Evolutionary conservation across 2,888 invertebrate species (phyloP).

Genomic region (Neuroscelio doddi): DNA sequence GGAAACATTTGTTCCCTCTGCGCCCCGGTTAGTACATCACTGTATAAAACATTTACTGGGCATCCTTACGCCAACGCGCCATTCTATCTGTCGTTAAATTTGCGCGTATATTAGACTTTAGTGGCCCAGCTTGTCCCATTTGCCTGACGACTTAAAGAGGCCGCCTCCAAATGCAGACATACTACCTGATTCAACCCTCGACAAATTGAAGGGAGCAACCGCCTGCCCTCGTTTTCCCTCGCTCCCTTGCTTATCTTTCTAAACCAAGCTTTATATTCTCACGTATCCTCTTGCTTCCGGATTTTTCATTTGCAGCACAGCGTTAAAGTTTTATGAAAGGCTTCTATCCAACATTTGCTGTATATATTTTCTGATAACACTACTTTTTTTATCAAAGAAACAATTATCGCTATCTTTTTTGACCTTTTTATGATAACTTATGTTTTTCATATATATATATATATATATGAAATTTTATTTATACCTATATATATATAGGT

Average conservation of each 20-base stretch:
- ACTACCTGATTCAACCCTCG: slow-evolving; percentile 26
- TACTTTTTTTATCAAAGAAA: too few relatives aligned
- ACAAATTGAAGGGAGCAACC: slow-evolving; percentile 26
- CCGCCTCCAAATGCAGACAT: slow-evolving; percentile 28
- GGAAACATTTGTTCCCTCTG: not conserved
- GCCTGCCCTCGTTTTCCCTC: slow-evolving; percentile 8
- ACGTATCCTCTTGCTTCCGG: not conserved
- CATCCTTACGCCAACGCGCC: not conserved
- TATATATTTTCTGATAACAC: too few relatives aligned
- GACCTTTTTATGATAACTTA: too few relatives aligned
- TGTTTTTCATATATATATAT: too few relatives aligned
- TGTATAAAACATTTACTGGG: too few relatives aligned
- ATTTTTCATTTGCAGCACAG: too few relatives aligned
- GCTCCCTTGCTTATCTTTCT: too few relatives aligned
- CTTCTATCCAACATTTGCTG: too few relatives aligned
- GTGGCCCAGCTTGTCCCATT: slow-evolving; percentile 33
- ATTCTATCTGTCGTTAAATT: slow-evolving; percentile 22
- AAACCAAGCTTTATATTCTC: slow-evolving; percentile 3
- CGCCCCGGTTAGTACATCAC: too few relatives aligned
- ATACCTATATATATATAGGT: too few relatives aligned
- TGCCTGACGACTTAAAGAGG: slow-evolving; percentile 36
- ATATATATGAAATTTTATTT: too few relatives aligned
- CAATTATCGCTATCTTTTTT: too few relatives aligned
- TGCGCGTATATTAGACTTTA: slow-evolving; percentile 33
- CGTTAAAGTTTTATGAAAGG: not conserved